phyloP scores from a whole-genome alignment of 2,113 vertebrate genomes.

The Gambusia holbrooki region DNA sequence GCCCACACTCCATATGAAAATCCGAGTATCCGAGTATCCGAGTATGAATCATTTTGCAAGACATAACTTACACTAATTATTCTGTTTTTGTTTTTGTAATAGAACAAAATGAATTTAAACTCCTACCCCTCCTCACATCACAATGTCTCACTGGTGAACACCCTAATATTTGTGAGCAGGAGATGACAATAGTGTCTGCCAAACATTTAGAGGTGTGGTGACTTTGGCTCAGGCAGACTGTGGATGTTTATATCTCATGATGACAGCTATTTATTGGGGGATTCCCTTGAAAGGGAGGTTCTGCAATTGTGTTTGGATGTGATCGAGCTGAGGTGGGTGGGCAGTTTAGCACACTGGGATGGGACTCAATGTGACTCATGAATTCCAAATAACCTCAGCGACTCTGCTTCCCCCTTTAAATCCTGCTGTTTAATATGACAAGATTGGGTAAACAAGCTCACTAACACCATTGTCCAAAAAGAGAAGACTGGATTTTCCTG shows the following conservation, averaged over 20 bases:
- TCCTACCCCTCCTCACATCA: slow-evolving; percentile 12
- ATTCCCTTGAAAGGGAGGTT: slow-evolving; percentile 71
- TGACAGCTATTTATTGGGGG: slow-evolving; percentile 55
- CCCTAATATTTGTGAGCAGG: slow-evolving; percentile 47
- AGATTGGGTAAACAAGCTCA: slow-evolving; percentile 9
- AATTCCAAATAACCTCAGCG: slow-evolving; percentile 57
- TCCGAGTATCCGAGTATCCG: slow-evolving; percentile 20
- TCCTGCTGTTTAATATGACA: slow-evolving; percentile 9
- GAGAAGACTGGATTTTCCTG: background rate
- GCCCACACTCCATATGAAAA: slow-evolving; percentile 17
- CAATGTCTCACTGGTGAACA: slow-evolving; percentile 45
- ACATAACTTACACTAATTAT: slow-evolving; percentile 17
- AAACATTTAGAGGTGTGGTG: slow-evolving; percentile 58
- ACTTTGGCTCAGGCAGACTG: slow-evolving; percentile 26
- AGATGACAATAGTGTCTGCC: slow-evolving; percentile 54
- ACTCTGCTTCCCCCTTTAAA: slow-evolving; percentile 46
- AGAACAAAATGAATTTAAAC: background rate
- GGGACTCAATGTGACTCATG: slow-evolving; percentile 67
- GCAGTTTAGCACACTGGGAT: slow-evolving; percentile 20
- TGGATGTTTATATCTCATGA: slow-evolving; percentile 10
- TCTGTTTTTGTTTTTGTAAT: slow-evolving; percentile 9
- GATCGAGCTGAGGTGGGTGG: slow-evolving; percentile 23
- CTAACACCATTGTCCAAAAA: background rate
- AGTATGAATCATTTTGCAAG: slow-evolving; percentile 35
- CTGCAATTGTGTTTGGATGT: slow-evolving; percentile 64